These are phyloP conservation scores for Trissoscelio sp. DNA, from an alignment of 2,888 invertebrate species.

Conservation along the genomic window DNA sequence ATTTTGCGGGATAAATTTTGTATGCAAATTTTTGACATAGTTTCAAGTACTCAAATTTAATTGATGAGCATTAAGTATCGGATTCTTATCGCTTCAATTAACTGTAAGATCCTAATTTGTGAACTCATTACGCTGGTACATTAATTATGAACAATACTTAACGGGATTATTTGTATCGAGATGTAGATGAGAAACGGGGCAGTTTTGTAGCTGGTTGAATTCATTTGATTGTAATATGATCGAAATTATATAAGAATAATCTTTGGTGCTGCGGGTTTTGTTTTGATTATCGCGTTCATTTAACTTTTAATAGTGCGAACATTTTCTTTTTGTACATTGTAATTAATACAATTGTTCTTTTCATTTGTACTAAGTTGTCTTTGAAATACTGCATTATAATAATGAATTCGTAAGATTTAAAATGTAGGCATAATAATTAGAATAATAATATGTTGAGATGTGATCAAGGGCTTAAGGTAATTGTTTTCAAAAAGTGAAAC, in stretches of 20 bases:
- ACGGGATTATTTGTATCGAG: constrained; percentile 29
- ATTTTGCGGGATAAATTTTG: too few relatives aligned
- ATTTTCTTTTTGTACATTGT: constrained; percentile 6
- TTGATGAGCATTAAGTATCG: not conserved
- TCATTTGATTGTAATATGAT: constrained; percentile 12
- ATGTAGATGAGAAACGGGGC: constrained; percentile 45
- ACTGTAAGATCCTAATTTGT: constrained; percentile 3
- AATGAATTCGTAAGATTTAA: too few relatives aligned
- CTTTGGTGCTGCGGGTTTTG: not conserved
- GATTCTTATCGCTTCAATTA: not conserved
- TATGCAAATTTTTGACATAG: not conserved
- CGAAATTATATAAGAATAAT: too few relatives aligned
- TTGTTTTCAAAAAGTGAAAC: too few relatives aligned
- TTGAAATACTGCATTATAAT: too few relatives aligned
- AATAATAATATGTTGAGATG: too few relatives aligned
- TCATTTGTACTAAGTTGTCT: not conserved
- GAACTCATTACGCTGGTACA: constrained; percentile 10
- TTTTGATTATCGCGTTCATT: constrained; percentile 13
- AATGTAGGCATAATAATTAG: too few relatives aligned
- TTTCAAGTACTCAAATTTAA: not conserved
- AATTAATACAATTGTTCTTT: constrained; percentile 10
- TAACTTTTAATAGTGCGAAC: constrained; percentile 24
- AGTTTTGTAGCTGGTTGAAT: constrained; percentile 34
- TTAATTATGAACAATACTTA: constrained; percentile 40
- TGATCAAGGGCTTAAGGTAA: too few relatives aligned